phyloP scores from a whole-genome alignment of 2,888 invertebrate species.

The Melikaiella ostensackeni region DNA sequence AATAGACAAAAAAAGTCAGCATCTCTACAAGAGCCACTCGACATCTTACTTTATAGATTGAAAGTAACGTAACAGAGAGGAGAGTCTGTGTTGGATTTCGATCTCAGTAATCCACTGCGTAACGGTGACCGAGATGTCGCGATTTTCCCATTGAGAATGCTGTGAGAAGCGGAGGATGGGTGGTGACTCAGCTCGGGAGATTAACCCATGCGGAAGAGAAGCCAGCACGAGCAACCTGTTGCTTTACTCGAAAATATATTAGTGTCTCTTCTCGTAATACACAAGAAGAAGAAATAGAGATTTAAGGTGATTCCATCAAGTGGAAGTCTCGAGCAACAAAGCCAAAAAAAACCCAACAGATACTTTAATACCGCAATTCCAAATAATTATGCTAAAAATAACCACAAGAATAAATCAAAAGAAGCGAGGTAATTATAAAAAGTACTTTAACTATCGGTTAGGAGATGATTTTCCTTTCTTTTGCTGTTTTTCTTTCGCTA shows the following conservation, averaged over 20 bases:
- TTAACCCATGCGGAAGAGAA: slow-evolving; percentile 44
- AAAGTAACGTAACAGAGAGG: neutral
- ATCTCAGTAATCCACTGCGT: neutral
- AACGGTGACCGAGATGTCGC: slow-evolving; percentile 12
- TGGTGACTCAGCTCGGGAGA: slow-evolving; percentile 25
- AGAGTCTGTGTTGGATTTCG: neutral
- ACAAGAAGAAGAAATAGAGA: neutral
- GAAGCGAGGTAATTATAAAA: neutral
- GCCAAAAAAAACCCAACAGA: neutral
- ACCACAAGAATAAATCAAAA: neutral
- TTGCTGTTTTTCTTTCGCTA: neutral
- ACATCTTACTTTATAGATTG: neutral
- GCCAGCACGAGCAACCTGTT: slow-evolving; percentile 43
- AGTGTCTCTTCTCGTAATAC: slow-evolving; percentile 8
- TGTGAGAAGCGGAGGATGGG: neutral
- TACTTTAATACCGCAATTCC: neutral
- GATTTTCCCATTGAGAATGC: slow-evolving; percentile 24
- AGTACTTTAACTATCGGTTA: slow-evolving; percentile 5
- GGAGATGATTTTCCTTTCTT: neutral
- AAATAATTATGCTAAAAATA: slow-evolving; percentile 1
- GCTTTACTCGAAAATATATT: slow-evolving; percentile 43
- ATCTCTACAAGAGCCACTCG: too few species aligned
- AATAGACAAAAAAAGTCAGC: too few species aligned
- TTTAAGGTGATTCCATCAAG: neutral
- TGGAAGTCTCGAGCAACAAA: neutral